Conservation (phyloP, 1,140 invertebrate species). For the Bursaphelenchus mucronatus region DNA sequence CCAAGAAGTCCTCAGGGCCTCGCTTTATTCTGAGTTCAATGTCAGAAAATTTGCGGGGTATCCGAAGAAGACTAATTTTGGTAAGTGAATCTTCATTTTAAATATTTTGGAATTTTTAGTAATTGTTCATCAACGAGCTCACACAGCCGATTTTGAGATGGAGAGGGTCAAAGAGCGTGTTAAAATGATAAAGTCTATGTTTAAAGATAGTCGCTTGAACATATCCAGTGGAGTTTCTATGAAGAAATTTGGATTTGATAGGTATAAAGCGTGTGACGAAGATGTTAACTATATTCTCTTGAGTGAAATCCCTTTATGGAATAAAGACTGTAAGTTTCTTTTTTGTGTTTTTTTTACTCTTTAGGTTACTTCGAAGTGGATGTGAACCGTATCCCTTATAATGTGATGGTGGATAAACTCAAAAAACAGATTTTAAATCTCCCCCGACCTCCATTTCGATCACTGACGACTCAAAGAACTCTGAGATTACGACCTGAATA, state of each 20-base stretch:
- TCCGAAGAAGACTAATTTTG: constrained; percentile 24
- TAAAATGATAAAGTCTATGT: constrained; percentile 33
- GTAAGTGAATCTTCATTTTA: constrained; percentile 17
- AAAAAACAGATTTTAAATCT: too few species aligned
- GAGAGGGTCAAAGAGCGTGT: constrained; percentile 28
- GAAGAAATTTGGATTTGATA: constrained; percentile 36
- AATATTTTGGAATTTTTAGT: constrained; percentile 43
- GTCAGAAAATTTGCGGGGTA: constrained; percentile 25
- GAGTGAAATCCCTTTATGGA: constrained; percentile 30
- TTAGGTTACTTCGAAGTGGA: too few species aligned
- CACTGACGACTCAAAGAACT: too few species aligned
- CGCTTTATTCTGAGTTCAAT: constrained; percentile 34
- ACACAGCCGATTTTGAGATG: constrained; percentile 28
- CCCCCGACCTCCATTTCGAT: too few species aligned
- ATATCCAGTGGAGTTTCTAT: constrained; percentile 37
- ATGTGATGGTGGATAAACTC: too few species aligned
- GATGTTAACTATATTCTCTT: constrained; percentile 45
- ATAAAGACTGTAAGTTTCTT: constrained; percentile 21
- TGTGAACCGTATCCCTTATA: too few species aligned
- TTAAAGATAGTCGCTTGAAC: constrained; percentile 31
- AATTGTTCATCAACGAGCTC: constrained; percentile 44
- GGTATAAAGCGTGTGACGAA: constrained; percentile 23
- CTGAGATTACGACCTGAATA: background rate
- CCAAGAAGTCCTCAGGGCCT: constrained; percentile 27
- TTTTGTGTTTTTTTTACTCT: background rate